Evolutionary conservation across 2,888 invertebrate genomes (phyloP), one percentile per base, ranked within the genome.

Genomic region (Parnassius orleans): DNA sequence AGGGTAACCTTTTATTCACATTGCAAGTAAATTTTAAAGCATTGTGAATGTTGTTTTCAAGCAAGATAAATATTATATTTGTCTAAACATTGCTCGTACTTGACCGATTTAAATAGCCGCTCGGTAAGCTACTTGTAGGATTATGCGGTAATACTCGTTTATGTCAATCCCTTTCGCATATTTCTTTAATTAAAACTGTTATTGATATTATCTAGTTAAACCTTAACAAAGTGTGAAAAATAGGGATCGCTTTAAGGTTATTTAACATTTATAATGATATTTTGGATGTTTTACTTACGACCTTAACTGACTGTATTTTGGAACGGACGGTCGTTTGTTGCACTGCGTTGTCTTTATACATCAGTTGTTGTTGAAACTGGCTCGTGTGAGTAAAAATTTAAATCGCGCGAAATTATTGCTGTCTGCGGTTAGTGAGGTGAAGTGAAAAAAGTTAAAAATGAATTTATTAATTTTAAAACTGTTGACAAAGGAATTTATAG

Each of bases 271-370:
- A 0, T 42, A 62, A 57, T 53, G 15, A 47, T 12, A 15, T 54
- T 15, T 53, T 51, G 50, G 54, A 14, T 11, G 51, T 46, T 14
- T 33, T 54, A 41, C 15, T 57, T 65, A 59, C 62, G 72, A 66
- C 70, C 69, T 71, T 68, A 63, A 69, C 53, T 60, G 62, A 53
- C 58, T 61, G 58, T 64, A 66, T 71, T 72, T 74, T 72, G 71
- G 69, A 72, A 73, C 63, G 53, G 55, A 58, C 68, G 58, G 53
- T 58, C 57, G 61, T 59, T 41, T 48, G 53, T 65, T 60, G 60
- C 66, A 61, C 50, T 64, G 61, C 46, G 57, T 63, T 63, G 66
- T 59, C 54, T 54, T 51, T 24, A 46, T 46, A 41, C 50, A 51
- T 44, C 41, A 54, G 44, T 44, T 51, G 54, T 7, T 53, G 24